Conservation (phyloP, 2,113 vertebrate species). For the Enhydra lutris region DNA sequence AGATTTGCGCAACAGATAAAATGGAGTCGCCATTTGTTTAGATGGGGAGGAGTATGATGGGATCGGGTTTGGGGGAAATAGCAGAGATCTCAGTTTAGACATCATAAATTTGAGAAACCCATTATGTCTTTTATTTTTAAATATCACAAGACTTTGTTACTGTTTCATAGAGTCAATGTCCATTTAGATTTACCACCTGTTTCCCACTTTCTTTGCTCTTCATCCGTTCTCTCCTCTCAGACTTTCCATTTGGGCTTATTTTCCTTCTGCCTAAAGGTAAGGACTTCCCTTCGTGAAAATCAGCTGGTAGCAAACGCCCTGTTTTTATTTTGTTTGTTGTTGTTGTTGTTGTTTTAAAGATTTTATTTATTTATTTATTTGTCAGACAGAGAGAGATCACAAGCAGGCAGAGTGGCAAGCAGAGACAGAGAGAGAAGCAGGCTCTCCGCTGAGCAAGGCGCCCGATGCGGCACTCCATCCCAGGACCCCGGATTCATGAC, state of each 20-base stretch:
- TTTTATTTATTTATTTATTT: too few relatives aligned
- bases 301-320: background rate
- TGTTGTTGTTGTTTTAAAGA: too few relatives aligned
- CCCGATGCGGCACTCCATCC: too few relatives aligned
- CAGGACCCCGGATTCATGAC: too few relatives aligned
- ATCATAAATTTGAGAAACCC: background rate
- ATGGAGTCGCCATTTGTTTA: background rate
- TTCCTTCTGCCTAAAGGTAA: background rate
- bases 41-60: background rate
- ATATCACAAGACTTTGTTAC: background rate
- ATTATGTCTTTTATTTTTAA: background rate
- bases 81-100: background rate
- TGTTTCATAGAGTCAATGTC: background rate
- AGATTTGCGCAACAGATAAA: background rate
- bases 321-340: background rate
- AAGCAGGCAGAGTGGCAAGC: too few relatives aligned
- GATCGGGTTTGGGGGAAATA: background rate
- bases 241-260: background rate
- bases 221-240: background rate
- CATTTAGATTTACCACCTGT: background rate
- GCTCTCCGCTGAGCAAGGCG: too few relatives aligned
- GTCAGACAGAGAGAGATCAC: too few relatives aligned
- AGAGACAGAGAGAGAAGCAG: too few relatives aligned
- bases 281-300: background rate
- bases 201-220: background rate